A percentile compares a stretch with the other conserved stretches of the same genome.
Evolutionary conservation across 2,888 invertebrate genomes (phyloP).

Genomic region (Baccha elongata): DNA sequence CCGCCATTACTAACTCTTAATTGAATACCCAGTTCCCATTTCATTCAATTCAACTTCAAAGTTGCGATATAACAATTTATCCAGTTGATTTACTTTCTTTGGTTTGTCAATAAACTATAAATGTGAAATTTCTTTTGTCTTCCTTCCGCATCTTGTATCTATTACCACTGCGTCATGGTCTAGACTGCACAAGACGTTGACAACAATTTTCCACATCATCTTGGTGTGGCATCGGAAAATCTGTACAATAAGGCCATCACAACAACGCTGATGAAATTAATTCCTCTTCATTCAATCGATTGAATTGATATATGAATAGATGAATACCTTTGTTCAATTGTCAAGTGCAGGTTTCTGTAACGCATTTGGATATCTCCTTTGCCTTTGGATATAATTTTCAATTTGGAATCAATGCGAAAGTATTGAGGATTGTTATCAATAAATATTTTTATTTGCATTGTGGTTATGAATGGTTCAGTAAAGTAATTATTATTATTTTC

Average conservation of each 20-base stretch:
- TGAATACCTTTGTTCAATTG: not conserved
- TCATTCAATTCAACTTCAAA: not conserved
- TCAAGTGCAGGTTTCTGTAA: not conserved
- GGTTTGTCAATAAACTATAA: not conserved
- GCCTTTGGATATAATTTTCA: not conserved
- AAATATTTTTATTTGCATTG: not conserved
- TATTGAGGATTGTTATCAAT: not conserved
- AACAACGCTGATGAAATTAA: not conserved
- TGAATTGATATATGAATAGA: not conserved
- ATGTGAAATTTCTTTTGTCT: not conserved
- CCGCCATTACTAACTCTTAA: not conserved
- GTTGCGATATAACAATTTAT: not conserved
- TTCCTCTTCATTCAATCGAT: not conserved
- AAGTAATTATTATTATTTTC: not conserved
- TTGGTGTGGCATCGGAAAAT: not conserved
- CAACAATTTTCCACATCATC: constrained; percentile 5
- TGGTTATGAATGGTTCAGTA: not conserved
- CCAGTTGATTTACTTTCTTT: constrained; percentile 5
- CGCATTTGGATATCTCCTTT: not conserved
- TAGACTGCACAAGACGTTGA: constrained; percentile 11
- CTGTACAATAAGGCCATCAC: not conserved
- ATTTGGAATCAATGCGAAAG: not conserved
- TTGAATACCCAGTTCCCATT: not conserved
- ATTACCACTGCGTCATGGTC: constrained; percentile 16
- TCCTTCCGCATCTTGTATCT: constrained; percentile 6